Percentiles rank a stretch among this genome's conserved stretches.
These are phyloP conservation scores for Lordiphosa fenestrarum DNA, from an alignment of 2,888 invertebrate genomes.

Conservation along the genomic window DNA sequence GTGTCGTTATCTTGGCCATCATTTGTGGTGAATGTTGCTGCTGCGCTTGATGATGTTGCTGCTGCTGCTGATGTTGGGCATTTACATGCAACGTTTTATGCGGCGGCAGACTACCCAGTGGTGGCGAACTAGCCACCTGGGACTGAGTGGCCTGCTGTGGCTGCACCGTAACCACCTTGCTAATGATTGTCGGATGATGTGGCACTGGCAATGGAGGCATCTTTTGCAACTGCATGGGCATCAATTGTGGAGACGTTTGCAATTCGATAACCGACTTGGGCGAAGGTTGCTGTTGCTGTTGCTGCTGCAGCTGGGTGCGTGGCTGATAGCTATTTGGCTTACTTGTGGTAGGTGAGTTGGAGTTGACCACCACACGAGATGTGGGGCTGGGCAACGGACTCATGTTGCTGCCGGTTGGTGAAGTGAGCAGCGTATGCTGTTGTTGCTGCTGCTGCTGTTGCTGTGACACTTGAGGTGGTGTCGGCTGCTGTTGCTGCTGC, in stretches of 20 bases:
- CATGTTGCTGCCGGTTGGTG: conserved; percentile 48
- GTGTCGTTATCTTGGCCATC: conserved; percentile 69
- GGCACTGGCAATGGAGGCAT: conserved; percentile 66
- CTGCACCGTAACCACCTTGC: conserved; percentile 77
- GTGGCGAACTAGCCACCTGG: conserved; percentile 51
- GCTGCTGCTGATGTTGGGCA: conserved; percentile 37
- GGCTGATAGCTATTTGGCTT: conserved; percentile 70
- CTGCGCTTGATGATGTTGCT: conserved; percentile 44
- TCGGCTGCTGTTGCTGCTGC: conserved; percentile 42
- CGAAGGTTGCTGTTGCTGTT: conserved; percentile 60
- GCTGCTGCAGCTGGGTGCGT: conserved; percentile 39
- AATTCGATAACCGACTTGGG: conserved; percentile 79
- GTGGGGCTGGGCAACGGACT: conserved; percentile 79
- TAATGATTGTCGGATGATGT: conserved; percentile 75
- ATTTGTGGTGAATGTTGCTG: conserved; percentile 54
- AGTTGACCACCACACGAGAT: conserved; percentile 61
- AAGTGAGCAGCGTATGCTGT: conserved; percentile 45
- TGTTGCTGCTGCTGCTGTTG: conserved; percentile 37
- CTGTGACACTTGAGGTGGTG: conserved; percentile 12
- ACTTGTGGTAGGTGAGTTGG: conserved; percentile 49
- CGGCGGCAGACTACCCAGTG: conserved; percentile 53
- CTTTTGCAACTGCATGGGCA: conserved; percentile 72
- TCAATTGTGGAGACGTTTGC: conserved; percentile 53
- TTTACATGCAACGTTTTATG: conserved; percentile 54
- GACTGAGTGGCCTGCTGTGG: conserved; percentile 76